Evolutionary conservation across 2,113 vertebrate genomes (phyloP).

Genomic region (Macquaria australasica): DNA sequence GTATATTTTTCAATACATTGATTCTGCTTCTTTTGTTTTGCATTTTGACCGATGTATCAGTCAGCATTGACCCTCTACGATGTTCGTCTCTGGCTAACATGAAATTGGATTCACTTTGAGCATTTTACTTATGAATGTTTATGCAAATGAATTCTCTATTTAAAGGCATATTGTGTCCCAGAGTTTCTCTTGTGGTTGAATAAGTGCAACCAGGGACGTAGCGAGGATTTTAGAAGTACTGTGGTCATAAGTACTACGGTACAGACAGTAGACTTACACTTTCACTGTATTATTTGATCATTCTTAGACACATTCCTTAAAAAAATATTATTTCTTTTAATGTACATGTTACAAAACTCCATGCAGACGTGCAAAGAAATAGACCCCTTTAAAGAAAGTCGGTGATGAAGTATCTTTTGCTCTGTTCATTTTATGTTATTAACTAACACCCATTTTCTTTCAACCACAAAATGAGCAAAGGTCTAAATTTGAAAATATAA

Average conservation of each 20-base stretch:
- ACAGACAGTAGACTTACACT: background rate
- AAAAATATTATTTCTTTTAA: too few relatives aligned
- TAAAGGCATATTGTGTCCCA: constrained; percentile 22
- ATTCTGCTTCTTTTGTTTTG: background rate
- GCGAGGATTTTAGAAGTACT: background rate
- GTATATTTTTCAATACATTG: background rate
- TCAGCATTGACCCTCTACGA: background rate
- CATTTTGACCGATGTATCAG: background rate
- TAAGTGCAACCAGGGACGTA: background rate
- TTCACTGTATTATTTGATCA: background rate
- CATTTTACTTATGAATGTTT: constrained; percentile 57
- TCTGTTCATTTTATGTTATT: too few relatives aligned
- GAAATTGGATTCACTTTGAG: constrained; percentile 20
- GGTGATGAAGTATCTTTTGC: background rate
- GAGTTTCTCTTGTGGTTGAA: background rate
- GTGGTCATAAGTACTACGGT: background rate
- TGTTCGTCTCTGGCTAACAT: background rate
- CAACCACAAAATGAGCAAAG: background rate
- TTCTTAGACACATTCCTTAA: background rate
- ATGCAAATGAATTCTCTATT: constrained; percentile 6
- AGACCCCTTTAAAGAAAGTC: background rate
- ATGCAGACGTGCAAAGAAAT: background rate
- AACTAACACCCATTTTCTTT: background rate
- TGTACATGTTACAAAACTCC: background rate
- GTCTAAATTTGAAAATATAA: too few relatives aligned